These are phyloP conservation scores for Coilia nasus DNA, from an alignment of 2,797 vertebrate species.

Conservation along the genomic window DNA sequence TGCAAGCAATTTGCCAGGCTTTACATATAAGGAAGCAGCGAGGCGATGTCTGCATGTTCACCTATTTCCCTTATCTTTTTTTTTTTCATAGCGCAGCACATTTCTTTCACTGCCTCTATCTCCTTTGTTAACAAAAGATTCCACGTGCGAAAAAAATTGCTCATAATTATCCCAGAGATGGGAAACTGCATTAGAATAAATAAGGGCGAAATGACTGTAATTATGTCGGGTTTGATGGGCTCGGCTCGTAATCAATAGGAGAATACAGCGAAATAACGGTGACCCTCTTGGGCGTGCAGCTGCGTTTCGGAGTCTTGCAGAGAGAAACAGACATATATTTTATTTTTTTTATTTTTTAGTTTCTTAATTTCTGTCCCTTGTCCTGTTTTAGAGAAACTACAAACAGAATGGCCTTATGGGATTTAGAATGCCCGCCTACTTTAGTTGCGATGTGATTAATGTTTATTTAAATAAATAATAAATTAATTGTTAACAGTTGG, in stretches of 20 bases:
- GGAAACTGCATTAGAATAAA: constrained; percentile 99
- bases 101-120: constrained; percentile 98
- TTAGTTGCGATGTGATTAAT: not conserved
- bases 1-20: constrained; percentile 99
- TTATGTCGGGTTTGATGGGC: constrained; percentile 99
- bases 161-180: constrained; percentile 99
- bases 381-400: not conserved
- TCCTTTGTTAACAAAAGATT: constrained; percentile 99
- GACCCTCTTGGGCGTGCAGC: constrained; percentile 99
- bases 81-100: constrained; percentile 86
- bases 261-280: constrained; percentile 99
- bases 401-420: not conserved
- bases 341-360: constrained; percentile 71
- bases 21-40: constrained; percentile 87
- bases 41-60: constrained; percentile 87
- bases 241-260: constrained; percentile 99
- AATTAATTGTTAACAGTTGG: not conserved
- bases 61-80: constrained; percentile 79
- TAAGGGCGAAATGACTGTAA: constrained; percentile 99
- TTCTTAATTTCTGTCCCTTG: not conserved
- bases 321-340: constrained; percentile 63
- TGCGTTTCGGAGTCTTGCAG: constrained; percentile 86
- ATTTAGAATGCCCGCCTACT: not conserved
- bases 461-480: not conserved
- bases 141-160: constrained; percentile 97